Conservation (phyloP, 2,888 invertebrate species). For the Conomelus anceps region DNA sequence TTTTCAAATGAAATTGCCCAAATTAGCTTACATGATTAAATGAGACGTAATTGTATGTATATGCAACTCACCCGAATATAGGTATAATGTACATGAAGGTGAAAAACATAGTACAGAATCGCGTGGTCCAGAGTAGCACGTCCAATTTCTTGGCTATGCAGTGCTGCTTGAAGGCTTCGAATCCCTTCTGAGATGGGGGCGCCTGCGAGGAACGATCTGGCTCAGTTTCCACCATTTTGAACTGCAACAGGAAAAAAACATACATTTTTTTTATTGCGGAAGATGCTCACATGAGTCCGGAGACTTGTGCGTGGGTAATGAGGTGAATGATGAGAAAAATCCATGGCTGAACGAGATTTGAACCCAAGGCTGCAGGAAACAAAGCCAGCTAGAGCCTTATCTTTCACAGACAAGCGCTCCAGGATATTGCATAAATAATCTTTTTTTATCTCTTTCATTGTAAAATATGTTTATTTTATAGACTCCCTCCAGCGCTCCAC, state of each 20-base stretch:
- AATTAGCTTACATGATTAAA: no score
- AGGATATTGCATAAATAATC: no score
- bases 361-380: no score
- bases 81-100: constrained; percentile 80
- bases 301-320: not conserved
- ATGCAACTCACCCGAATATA: constrained; percentile 68
- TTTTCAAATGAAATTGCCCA: no score
- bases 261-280: not conserved
- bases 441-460: no score
- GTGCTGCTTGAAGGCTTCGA: constrained; percentile 62
- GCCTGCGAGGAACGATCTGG: not conserved
- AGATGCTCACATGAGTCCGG: not conserved
- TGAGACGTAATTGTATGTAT: not conserved
- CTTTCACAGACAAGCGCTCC: no score
- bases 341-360: not conserved
- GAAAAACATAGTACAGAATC: constrained; percentile 76
- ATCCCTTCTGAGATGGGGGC: constrained; percentile 27
- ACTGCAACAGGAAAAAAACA: not conserved
- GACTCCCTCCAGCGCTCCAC: no score
- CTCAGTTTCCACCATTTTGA: not conserved
- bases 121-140: constrained; percentile 77
- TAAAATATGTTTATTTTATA: no score
- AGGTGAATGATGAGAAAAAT: not conserved
- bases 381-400: no score
- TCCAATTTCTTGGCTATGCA: constrained; percentile 78